Base-by-base conservation (phyloP, 53 echinoderm and acorn worm species). In the Henricia sp. region DNA sequence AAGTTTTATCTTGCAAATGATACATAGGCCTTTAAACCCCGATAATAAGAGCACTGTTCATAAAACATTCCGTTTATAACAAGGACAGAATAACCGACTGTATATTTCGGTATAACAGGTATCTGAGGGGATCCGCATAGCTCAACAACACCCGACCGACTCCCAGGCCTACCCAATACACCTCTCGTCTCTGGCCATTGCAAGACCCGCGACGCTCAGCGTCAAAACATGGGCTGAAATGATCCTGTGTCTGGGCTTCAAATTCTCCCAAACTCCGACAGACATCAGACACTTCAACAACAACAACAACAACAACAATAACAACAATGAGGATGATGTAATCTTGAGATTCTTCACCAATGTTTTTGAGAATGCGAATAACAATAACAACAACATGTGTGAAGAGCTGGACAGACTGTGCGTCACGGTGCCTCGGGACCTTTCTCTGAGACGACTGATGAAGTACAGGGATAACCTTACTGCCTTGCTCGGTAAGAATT, bases 161-260 rank as follows among this genome's bases (percentile, higher is more conserved):
- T 65, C 75, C 40, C 67, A 67, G 39, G 37, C 28, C 44, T 86
- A 67, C 56, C 86, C 86, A 2, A 86, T 86, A 41, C 28, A 55
- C 23, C 67, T 86, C 0, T 19, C 36, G 3, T 40, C 67, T 39
- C 67, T 86, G 26, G 21, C 76, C 66, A 76, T 86, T 11, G 67
- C 75, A 2, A 71, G 53, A 68, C 86, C 86, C 30, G 39, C 51
- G 19, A 41, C 75, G 0, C 68, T 86, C 56, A 86, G 86, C 41
- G 67, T 74, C 12, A 86, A 55, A 28, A 86, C 76, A 20, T 86
- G 86, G 86, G 37, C 44, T 13, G 86, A 86, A 53, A 54, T 86
- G 13, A 76, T 86, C 74, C 67, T 86, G 53, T 74, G 74, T 11
- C 50, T 86, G 67, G 86, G 80, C 3, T 80, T 80, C 64, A 62